phyloP scores from a whole-genome alignment of 2,888 invertebrate genomes.

The Coremacera marginata region DNA sequence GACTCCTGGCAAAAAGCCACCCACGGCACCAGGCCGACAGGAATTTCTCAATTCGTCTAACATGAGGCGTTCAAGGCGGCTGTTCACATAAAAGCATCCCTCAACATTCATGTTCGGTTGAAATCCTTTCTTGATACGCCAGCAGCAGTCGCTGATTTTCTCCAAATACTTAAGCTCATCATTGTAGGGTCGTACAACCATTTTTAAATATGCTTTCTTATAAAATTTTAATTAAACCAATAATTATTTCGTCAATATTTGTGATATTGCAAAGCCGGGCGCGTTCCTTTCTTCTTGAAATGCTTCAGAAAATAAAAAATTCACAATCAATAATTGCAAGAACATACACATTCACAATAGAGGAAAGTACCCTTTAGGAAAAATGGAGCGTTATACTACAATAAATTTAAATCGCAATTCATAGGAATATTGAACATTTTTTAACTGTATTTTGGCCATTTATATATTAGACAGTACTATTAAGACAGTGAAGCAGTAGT shows the following conservation, averaged over 20 bases:
- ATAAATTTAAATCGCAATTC: no score
- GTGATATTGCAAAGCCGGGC: neutral
- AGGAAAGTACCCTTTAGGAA: no score
- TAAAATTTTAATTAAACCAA: neutral
- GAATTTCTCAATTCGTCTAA: conserved; percentile 94
- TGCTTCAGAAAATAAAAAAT: neutral
- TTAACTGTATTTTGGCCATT: no score
- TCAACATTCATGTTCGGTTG: conserved; percentile 99
- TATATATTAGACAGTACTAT: no score
- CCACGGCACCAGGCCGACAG: conserved; percentile 89
- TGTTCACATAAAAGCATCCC: conserved; percentile 82
- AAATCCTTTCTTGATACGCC: conserved; percentile 98
- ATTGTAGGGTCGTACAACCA: conserved; percentile 92
- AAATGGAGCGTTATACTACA: no score
- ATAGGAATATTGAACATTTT: no score
- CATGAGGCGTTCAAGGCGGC: conserved; percentile 92
- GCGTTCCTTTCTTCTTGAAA: neutral
- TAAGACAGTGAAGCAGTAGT: no score
- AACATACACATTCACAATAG: no score
- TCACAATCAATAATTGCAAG: neutral
- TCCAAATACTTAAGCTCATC: conserved; percentile 95
- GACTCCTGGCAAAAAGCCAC: conserved; percentile 97
- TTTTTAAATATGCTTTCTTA: conserved; percentile 65
- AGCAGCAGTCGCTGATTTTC: conserved; percentile 84
- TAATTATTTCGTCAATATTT: neutral